Percentiles rank a stretch among this genome's conserved stretches.
These are phyloP conservation scores for Sinonovacula constricta DNA, from an alignment of 1,140 invertebrate genomes.

Conservation along the genomic window DNA sequence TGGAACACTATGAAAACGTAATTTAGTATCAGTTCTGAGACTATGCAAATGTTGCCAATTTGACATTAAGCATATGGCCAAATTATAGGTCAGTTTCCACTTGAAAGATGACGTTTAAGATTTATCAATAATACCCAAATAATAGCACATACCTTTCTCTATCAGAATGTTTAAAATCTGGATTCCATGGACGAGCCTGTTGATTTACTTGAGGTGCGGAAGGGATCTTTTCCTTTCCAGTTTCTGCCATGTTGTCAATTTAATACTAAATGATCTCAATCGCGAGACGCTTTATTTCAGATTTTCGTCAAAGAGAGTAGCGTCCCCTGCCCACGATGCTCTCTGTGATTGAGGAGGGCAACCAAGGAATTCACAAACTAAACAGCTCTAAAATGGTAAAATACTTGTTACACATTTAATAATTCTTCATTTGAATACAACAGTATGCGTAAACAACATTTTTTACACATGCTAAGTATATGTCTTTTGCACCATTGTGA, in stretches of 20 bases:
- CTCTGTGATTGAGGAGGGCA: conserved; percentile 45
- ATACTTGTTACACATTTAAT: too few relatives aligned
- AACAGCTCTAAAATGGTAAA: too few relatives aligned
- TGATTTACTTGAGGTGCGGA: conserved; percentile 47
- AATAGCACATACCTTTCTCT: conserved; percentile 70
- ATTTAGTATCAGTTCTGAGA: too few relatives aligned
- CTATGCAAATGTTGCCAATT: too few relatives aligned
- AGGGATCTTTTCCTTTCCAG: too few relatives aligned
- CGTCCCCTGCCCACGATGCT: conserved; percentile 10
- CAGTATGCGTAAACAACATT: not conserved
- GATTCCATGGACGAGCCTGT: conserved; percentile 72
- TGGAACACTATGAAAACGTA: too few relatives aligned
- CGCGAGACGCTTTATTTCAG: not conserved
- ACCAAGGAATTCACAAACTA: conserved; percentile 47
- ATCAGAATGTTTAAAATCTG: conserved; percentile 70
- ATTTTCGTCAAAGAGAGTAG: conserved; percentile 3
- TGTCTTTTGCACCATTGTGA: not conserved
- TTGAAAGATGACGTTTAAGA: too few relatives aligned
- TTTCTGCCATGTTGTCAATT: conserved; percentile 58
- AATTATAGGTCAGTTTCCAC: too few relatives aligned
- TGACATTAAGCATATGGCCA: too few relatives aligned
- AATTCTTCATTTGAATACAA: too few relatives aligned
- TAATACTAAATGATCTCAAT: not conserved
- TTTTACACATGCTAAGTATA: not conserved
- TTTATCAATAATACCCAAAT: not conserved